Evolutionary conservation across 2,888 invertebrate species (phyloP), one percentile per base, ranked within the genome.

Genomic region (Melanophora roralis): DNA sequence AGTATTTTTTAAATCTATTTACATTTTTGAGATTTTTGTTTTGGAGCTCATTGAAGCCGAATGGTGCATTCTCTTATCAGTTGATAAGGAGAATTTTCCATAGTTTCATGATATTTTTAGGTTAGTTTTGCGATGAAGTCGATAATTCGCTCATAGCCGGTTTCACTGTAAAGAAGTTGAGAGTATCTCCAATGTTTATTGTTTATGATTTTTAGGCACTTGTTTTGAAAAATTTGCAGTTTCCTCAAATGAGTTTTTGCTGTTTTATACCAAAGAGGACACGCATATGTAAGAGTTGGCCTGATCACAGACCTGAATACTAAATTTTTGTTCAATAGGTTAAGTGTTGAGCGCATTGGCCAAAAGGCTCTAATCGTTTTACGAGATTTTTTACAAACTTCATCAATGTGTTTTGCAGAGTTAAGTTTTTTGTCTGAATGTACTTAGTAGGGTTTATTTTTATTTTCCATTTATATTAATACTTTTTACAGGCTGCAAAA

Each of bases 391-490:
- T 32, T 12, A 16, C n/a, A 53, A 4, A 45, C 19, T 55, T 68
- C 32, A 2, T 19, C 5, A 14, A 65, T 65, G 27, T 65, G 65
- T 5, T 40, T 49, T 2, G 9, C 23, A 21, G 38, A 64, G 11
- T 51, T 38, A n/a, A 64, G 49, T 51, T 55, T 67, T 43, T 67
- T 67, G 19, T 55, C 55, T 5, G 45, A 3, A 32, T 3, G 4
- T 8, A 65, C 14, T 62, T 62, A 1, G 1, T 19, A 11, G 45
- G 32, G 34, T 62, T 47, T 12, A 62, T 62, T 49, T 62, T 62
- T 4, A 65, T 51, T 53, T 65, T 65, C 51, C 65, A 65, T 51
- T 64, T 53, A 14, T 53, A 12, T 45, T 57, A 57, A 23, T 68
- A 68, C 47, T 68, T 68, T 14, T n/a, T 12, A 9, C 65, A 62